Percentiles rank a stretch among this genome's conserved stretches.
These are phyloP conservation scores for Chrysolina americana DNA, from an alignment of 2,888 invertebrate species.

Conservation along the genomic window DNA sequence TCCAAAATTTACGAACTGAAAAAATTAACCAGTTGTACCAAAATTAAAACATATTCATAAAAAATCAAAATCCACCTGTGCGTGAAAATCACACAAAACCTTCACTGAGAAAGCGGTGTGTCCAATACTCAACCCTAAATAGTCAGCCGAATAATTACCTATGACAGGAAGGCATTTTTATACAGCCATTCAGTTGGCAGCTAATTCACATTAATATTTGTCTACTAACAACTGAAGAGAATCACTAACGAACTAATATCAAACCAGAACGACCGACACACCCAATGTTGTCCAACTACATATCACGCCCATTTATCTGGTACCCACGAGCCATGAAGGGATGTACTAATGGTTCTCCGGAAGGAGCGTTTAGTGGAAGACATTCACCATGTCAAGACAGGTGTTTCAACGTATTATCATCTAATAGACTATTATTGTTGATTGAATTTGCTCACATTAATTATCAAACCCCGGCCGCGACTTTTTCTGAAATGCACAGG, in stretches of 20 bases:
- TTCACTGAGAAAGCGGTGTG: neutral
- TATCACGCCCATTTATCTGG: constrained; percentile 18
- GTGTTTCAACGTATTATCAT: constrained; percentile 40
- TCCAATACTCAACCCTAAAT: neutral
- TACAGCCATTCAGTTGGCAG: neutral
- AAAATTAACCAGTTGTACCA: too few species aligned
- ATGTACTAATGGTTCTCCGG: constrained; percentile 23
- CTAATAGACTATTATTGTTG: constrained; percentile 46
- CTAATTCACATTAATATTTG: constrained; percentile 13
- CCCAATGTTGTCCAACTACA: constrained; percentile 25
- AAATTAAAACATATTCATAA: too few species aligned
- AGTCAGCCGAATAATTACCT: neutral
- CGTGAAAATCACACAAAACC: neutral
- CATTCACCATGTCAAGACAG: constrained; percentile 36
- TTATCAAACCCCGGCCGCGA: constrained; percentile 34
- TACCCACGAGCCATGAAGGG: constrained; percentile 24
- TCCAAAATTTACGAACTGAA: too few species aligned
- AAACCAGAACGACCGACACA: constrained; percentile 31
- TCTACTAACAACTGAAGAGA: constrained; percentile 14
- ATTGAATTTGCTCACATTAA: constrained; percentile 41
- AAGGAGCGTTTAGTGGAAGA: constrained; percentile 22
- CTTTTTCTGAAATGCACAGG: constrained; percentile 28
- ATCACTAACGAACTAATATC: constrained; percentile 27
- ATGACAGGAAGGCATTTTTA: constrained; percentile 11
- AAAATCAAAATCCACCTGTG: too few species aligned